These are phyloP conservation scores for Andinoacara biseriatus DNA, from an alignment of 2,113 vertebrate genomes.

Conservation along the genomic window DNA sequence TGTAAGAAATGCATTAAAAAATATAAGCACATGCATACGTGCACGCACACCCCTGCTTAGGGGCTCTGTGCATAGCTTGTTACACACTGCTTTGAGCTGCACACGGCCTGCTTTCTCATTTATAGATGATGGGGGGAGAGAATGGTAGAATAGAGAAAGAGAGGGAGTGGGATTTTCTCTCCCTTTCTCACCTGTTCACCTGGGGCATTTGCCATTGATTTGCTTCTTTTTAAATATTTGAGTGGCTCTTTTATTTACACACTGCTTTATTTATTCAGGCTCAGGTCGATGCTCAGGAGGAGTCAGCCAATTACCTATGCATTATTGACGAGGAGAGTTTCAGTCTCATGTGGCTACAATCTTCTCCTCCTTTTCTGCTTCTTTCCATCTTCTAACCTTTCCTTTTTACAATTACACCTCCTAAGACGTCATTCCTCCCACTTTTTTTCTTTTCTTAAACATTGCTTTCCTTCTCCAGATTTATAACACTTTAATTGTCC, in stretches of 20 bases:
- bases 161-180: neutral
- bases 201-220: slow-evolving; percentile 51
- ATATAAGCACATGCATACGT: neutral
- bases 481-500: neutral
- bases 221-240: slow-evolving; percentile 56
- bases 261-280: slow-evolving; percentile 65
- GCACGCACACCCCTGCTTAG: neutral
- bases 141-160: neutral
- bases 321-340: slow-evolving; percentile 66
- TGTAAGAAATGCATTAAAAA: slow-evolving; percentile 12
- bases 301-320: slow-evolving; percentile 60
- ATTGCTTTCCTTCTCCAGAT: neutral
- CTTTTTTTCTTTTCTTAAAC: neutral
- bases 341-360: slow-evolving; percentile 24
- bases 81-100: neutral
- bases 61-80: slow-evolving; percentile 14
- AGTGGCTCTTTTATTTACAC: slow-evolving; percentile 67
- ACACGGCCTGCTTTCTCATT: neutral
- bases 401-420: neutral
- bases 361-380: neutral
- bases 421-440: neutral
- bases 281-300: slow-evolving; percentile 27
- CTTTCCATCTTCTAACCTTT: neutral
- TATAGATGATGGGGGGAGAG: neutral
- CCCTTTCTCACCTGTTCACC: neutral